Base-by-base conservation (phyloP, 2,888 invertebrate genomes). In the Slavum lentiscoides region DNA sequence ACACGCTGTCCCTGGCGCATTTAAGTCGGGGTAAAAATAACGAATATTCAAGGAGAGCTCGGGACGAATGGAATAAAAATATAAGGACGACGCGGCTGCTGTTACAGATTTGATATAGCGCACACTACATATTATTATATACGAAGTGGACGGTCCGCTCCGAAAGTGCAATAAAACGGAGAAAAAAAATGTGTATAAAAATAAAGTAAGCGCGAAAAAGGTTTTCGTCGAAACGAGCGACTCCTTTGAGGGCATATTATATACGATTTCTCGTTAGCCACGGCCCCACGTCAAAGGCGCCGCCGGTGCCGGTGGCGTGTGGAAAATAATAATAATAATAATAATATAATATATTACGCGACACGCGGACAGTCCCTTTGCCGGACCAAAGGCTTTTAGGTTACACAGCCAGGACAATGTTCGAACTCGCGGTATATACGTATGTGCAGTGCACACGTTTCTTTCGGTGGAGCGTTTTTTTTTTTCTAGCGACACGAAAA, bases 251-350 rank as follows among this genome's bases (percentile, higher is more conserved):
- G 69, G 69, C 30, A 4, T 30, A 30, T 30, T 30, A 30, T 30
- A 30, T 69, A 69, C 49, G 61, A 69, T 68, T 76, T 68, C 68
- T 76, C 49, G 69, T 77, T 77, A 76, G 59, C 61, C 59, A 61
- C 68, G 13, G 39, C n/a, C 74, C 61, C 30, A 4, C 30, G 53
- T 77, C 76, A 77, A 77, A 77, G 76, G 76, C 61, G 53, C 13
- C 17, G 59, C 37, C 15, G 37, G 69, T 61, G 53, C 13, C n/a
- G 68, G 49, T 8, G 30, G 69, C 59, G 55, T 23, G 58, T 2
- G 43, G 67, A 43, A 53, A 77, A 69, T 69, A 77, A 77, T 30
- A 30, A 30, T 30, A 30, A 30, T 30, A 30, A 30, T 30, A 30
- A 69, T 69, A 77, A 77, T 77, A 69, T 58, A 77, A 69, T 77